Evolutionary conservation across 2,113 vertebrate species (phyloP), one percentile per base, ranked within the genome.

Genomic region (Gnathonemus echidnorhynchus): DNA sequence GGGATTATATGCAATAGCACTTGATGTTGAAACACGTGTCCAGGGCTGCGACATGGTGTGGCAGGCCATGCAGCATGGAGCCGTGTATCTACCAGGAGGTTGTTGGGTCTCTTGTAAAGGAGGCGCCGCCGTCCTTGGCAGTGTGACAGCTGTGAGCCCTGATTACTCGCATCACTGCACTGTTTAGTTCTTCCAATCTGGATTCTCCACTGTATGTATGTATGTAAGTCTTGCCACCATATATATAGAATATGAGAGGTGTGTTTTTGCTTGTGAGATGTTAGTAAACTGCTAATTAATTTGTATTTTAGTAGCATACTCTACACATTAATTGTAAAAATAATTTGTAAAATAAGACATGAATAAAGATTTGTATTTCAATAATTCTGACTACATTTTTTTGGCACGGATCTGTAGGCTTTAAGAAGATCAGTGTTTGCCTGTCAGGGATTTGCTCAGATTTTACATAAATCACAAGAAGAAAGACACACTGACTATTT

Each of bases 351-450:
- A 90, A 89, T 91, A 52, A 46, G n/a, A 80, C 24, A 88, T 58
- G 27, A 45, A 93, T 93, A 91, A 93, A 95, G 11, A 90, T 90
- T 89, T 91, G 13, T 93, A 93, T 93, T 94, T 88, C 89, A 90
- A 90, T 92, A 5, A 80, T 39, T 80, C 3, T 15, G 19, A 39
- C 8, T 74, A 74, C 1, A 74, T 35, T 80, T 80, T 80, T 80
- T 80, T 80, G 74, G 31, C 74, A 39, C 0, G 5, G 35, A 19
- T 42, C 74, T 19, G 74, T 31, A 1, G 62, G 62, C 10, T 27
- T 31, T 1, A 70, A 4, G 62, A 13, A 31, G 62, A 70, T 70
- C 62, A 31, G 62, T 13, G 62, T 66, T 27, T 27, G 62, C 62
- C 9, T 66, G n/a, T 31, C 2, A 27, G 62, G 62, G 62, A 66